A percentile compares a stretch with the other conserved stretches of the same genome.
phyloP scores from a whole-genome alignment of 1,140 invertebrate genomes.

The Eulimnadia texana region DNA sequence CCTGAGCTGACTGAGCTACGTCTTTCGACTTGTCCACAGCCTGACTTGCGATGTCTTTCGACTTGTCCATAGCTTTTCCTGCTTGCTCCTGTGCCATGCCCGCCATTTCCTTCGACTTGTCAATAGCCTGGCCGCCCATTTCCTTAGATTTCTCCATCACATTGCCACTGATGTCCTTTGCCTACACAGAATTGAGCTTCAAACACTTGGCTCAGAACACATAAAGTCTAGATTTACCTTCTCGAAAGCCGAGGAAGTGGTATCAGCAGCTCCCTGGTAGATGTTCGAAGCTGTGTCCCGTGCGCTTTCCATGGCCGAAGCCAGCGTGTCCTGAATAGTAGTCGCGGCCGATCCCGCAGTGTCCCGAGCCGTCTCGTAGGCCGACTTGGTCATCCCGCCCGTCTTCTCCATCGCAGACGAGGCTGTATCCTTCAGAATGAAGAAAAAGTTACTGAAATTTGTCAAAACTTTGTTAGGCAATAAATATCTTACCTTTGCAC shows the following conservation, averaged over 20 bases:
- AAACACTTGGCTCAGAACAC: not conserved
- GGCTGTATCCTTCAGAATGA: not conserved
- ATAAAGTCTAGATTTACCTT: not conserved
- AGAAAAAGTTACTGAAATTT: too few relatives aligned
- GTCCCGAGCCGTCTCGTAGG: not conserved
- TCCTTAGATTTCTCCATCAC: not conserved
- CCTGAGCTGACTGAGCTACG: not conserved
- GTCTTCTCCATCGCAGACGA: too few relatives aligned
- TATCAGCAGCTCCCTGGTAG: slow-evolving; percentile 5
- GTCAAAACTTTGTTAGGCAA: too few relatives aligned
- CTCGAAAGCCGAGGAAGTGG: not conserved
- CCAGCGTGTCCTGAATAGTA: not conserved
- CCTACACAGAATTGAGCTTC: not conserved
- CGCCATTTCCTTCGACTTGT: not conserved
- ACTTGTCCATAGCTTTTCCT: not conserved
- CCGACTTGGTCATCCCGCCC: too few relatives aligned
- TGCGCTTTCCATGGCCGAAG: not conserved
- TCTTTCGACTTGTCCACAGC: not conserved
- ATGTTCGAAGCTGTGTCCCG: not conserved
- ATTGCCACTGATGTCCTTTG: not conserved
- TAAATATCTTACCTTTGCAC: slow-evolving; percentile 2
- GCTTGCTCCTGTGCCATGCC: not conserved
- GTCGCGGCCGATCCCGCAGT: not conserved
- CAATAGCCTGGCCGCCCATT: not conserved
- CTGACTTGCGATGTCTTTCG: not conserved